Conservation (phyloP, 1,140 invertebrate species). For the Papilio polyxenes region DNA sequence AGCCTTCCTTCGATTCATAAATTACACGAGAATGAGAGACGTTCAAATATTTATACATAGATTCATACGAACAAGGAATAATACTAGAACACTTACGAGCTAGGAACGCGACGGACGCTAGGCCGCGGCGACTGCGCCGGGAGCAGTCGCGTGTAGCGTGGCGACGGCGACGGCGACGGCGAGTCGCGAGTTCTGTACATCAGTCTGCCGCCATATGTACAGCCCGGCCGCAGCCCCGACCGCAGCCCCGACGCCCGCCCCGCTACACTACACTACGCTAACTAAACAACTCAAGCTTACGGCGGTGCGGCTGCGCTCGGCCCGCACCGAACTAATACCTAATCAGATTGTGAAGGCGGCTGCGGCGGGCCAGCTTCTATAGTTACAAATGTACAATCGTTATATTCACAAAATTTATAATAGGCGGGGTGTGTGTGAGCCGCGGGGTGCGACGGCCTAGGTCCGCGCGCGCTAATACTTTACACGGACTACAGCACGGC, state of each 20-base stretch:
- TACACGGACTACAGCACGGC: slow-evolving; percentile 77
- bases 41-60: slow-evolving; percentile 81
- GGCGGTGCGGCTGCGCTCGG: neutral
- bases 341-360: slow-evolving; percentile 39
- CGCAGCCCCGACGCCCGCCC: slow-evolving; percentile 14
- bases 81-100: slow-evolving; percentile 79
- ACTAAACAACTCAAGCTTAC: slow-evolving; percentile 21
- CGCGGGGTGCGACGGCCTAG: slow-evolving; percentile 58
- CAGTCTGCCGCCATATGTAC: slow-evolving; percentile 76
- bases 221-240: slow-evolving; percentile 16
- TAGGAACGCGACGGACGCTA: slow-evolving; percentile 63
- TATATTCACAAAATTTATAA: slow-evolving; percentile 78
- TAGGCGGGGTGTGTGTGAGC: slow-evolving; percentile 68
- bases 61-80: slow-evolving; percentile 80
- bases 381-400: slow-evolving; percentile 79
- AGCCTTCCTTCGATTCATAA: slow-evolving; percentile 76
- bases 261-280: neutral
- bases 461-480: slow-evolving; percentile 64
- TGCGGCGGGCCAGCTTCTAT: slow-evolving; percentile 55
- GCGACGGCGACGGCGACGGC: slow-evolving; percentile 68
- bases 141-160: slow-evolving; percentile 56
- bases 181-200: slow-evolving; percentile 71
- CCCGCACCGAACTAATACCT: slow-evolving; percentile 39
- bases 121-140: slow-evolving; percentile 60
- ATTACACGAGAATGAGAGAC: slow-evolving; percentile 80